phyloP scores from a whole-genome alignment of 2,113 vertebrate genomes.

The Myiagra hebetior region DNA sequence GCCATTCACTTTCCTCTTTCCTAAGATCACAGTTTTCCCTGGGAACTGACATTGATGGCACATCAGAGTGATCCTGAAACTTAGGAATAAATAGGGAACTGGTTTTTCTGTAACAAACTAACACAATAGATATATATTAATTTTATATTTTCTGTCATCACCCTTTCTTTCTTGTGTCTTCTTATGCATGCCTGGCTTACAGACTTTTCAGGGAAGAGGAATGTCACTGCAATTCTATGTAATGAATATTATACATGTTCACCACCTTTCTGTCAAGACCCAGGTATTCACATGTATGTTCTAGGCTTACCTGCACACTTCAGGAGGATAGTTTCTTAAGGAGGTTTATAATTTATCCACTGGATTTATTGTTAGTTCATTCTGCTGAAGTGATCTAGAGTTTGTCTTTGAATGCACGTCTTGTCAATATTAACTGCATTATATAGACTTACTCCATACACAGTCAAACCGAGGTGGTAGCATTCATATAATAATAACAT shows the following conservation, averaged over 20 bases:
- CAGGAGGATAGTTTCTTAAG: neutral
- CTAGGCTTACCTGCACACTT: neutral
- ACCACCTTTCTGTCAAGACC: neutral
- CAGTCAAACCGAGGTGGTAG: neutral
- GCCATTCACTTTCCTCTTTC: neutral
- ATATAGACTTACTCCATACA: neutral
- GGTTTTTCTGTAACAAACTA: accelerated
- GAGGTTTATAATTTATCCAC: neutral
- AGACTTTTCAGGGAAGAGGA: neutral
- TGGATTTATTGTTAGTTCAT: neutral
- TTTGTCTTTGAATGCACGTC: neutral
- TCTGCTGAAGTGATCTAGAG: neutral
- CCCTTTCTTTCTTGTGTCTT: neutral
- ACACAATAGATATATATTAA: neutral
- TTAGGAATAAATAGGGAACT: neutral
- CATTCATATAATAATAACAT: neutral
- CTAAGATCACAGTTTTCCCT: neutral
- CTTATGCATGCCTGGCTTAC: neutral
- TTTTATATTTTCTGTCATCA: neutral
- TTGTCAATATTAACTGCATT: neutral
- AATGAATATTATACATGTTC: neutral
- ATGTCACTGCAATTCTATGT: neutral
- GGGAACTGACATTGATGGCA: neutral
- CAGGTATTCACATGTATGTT: neutral
- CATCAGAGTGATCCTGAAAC: neutral